Conservation (phyloP, 2,113 vertebrate species). For the Oreochromis niloticus region DNA sequence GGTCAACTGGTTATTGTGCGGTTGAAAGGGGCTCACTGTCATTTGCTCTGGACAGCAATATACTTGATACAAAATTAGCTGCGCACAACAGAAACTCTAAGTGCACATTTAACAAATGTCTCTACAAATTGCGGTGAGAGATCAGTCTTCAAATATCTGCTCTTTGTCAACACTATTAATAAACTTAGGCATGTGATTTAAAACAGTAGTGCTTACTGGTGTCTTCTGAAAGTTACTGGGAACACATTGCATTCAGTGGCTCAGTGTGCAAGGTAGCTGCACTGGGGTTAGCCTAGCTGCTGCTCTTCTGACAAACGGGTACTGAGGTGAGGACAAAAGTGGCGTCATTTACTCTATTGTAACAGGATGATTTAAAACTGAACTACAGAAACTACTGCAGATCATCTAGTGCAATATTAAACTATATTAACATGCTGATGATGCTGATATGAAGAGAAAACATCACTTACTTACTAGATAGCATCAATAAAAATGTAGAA, state of each 20-base stretch:
- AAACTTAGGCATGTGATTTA: background rate
- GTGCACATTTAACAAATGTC: background rate
- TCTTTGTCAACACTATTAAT: background rate
- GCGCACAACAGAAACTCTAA: background rate
- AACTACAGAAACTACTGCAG: background rate
- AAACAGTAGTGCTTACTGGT: background rate
- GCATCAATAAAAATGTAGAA: background rate
- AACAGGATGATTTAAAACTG: background rate
- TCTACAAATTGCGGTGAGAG: background rate
- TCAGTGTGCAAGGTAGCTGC: background rate
- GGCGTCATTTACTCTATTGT: background rate
- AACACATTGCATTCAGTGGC: background rate
- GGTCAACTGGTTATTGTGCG: background rate
- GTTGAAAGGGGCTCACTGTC: background rate
- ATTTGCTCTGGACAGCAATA: background rate
- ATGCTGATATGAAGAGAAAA: background rate
- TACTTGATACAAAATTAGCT: background rate
- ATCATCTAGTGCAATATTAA: background rate
- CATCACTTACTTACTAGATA: background rate
- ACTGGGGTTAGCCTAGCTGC: background rate
- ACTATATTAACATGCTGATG: background rate
- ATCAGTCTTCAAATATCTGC: background rate
- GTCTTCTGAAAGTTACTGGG: background rate
- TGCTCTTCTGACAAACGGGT: background rate
- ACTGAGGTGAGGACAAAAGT: background rate